Evolutionary conservation across 2,113 vertebrate genomes (phyloP).

Genomic region (Dasyurus viverrinus): DNA sequence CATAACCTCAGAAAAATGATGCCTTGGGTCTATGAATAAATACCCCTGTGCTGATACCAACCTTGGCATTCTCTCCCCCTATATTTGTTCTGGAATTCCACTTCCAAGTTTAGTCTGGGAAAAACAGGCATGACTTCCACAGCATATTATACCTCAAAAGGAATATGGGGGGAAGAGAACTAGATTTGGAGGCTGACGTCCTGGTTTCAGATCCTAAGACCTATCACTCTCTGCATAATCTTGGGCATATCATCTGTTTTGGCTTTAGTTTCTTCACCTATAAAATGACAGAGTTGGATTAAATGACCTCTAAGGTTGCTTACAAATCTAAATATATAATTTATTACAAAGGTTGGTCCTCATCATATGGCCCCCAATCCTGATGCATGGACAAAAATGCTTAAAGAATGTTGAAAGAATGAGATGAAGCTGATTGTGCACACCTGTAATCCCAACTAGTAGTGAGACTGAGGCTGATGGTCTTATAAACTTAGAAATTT

Average conservation of each 20-base stretch:
- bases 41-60: neutral
- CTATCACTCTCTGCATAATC: neutral
- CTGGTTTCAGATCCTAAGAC: neutral
- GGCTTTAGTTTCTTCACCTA: neutral
- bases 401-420: neutral
- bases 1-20: neutral
- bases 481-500: neutral
- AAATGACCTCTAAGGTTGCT: neutral
- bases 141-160: neutral
- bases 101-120: neutral
- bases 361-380: neutral
- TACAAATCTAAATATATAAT: neutral
- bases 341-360: neutral
- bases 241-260: neutral
- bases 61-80: neutral
- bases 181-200: neutral
- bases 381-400: neutral
- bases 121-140: neutral
- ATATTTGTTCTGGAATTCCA: neutral
- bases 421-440: neutral
- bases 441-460: neutral
- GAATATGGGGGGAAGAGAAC: neutral
- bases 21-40: neutral
- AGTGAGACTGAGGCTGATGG: neutral
- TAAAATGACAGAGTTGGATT: neutral